Percentiles rank a stretch among this genome's conserved stretches.
Evolutionary conservation across 2,113 vertebrate genomes (phyloP).

Genomic region (Chionis minor): DNA sequence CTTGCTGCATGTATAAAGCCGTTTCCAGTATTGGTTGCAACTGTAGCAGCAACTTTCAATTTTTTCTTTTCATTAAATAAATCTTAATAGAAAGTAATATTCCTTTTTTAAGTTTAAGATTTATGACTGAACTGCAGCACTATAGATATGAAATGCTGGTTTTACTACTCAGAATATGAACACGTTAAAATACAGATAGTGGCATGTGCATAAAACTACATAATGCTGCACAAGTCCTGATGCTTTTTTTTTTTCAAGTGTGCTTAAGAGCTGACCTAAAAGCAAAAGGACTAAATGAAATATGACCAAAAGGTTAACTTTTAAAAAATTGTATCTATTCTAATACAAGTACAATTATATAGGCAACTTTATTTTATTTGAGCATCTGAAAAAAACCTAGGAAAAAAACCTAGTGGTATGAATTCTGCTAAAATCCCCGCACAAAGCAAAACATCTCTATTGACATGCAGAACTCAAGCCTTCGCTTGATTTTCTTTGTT

Average conservation of each 20-base stretch:
- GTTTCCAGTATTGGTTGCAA: background rate
- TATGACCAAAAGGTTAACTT: background rate
- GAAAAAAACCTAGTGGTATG: background rate
- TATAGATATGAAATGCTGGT: background rate
- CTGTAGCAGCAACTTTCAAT: background rate
- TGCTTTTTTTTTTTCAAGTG: background rate
- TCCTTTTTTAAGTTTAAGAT: background rate
- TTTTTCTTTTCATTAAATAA: background rate
- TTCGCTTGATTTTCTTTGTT: background rate
- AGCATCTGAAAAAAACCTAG: background rate
- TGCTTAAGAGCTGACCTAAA: background rate
- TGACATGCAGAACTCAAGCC: background rate
- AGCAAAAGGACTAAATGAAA: background rate
- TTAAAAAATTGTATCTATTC: background rate
- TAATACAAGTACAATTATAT: background rate
- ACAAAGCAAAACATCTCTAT: background rate
- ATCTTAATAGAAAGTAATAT: background rate
- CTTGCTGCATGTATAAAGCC: background rate
- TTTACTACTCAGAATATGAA: background rate
- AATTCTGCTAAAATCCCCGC: background rate
- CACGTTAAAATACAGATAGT: background rate
- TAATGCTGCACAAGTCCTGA: background rate
- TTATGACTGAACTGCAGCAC: background rate
- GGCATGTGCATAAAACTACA: background rate
- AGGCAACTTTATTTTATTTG: background rate